phyloP scores from a whole-genome alignment of 2,797 vertebrate species.

The Myoxocephalus aenaeus region DNA sequence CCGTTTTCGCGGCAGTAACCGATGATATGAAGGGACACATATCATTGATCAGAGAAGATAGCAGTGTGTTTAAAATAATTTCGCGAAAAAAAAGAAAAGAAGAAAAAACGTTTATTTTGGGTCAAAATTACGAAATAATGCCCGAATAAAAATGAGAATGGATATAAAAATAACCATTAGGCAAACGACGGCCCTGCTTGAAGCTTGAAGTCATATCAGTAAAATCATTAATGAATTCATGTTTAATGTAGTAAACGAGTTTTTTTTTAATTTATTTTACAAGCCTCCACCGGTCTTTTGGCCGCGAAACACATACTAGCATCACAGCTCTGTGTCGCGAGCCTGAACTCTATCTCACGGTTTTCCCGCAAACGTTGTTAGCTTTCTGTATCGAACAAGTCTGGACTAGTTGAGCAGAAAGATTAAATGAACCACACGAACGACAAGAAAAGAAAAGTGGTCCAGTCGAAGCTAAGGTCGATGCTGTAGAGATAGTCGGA shows the following conservation, averaged over 20 bases:
- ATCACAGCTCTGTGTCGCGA: background rate
- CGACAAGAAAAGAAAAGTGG: background rate
- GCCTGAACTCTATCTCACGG: background rate
- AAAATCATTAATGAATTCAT: background rate
- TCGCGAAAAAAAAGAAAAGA: no score
- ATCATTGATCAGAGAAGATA: background rate
- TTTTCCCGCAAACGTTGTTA: background rate
- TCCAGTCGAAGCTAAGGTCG: no score
- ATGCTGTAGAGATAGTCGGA: conserved; percentile 9
- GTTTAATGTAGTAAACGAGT: no score
- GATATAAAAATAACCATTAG: background rate
- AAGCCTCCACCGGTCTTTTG: background rate
- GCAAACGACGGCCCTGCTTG: background rate
- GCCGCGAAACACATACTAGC: background rate
- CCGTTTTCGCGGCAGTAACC: background rate
- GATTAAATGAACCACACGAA: background rate
- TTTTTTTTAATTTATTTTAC: background rate
- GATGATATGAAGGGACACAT: background rate
- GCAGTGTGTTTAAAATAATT: background rate
- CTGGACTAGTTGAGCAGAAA: conserved; percentile 2
- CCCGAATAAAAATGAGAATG: background rate
- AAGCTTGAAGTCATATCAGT: background rate
- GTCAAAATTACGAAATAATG: background rate
- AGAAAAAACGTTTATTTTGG: background rate
- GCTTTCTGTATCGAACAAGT: background rate